These are phyloP conservation scores for Crotalus horridus DNA, from an alignment of 2,113 vertebrate species.

Conservation along the genomic window DNA sequence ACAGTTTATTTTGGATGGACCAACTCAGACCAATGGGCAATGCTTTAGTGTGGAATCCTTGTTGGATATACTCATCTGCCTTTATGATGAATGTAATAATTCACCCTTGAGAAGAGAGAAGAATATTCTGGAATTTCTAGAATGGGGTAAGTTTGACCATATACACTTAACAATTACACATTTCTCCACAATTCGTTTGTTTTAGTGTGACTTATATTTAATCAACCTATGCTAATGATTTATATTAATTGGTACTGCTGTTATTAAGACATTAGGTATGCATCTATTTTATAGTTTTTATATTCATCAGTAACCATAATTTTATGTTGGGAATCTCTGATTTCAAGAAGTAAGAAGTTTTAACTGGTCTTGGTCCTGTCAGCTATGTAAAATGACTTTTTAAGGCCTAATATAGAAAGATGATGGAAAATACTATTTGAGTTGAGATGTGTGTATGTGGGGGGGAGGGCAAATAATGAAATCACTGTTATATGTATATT, in stretches of 20 bases:
- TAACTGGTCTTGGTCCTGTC: background rate
- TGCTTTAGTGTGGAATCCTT: slow-evolving; percentile 94
- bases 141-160: slow-evolving; percentile 87
- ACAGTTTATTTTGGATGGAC: slow-evolving; percentile 93
- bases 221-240: slow-evolving; percentile 34
- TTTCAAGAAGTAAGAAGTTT: background rate
- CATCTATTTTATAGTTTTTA: slow-evolving; percentile 8
- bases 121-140: slow-evolving; percentile 92
- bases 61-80: slow-evolving; percentile 95
- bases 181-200: slow-evolving; percentile 35
- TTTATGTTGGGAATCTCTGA: background rate
- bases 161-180: slow-evolving; percentile 28
- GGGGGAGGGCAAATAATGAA: background rate
- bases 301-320: slow-evolving; percentile 17
- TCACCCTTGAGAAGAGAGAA: slow-evolving; percentile 95
- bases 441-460: background rate
- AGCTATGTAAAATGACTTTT: slow-evolving; percentile 24
- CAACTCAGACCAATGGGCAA: slow-evolving; percentile 83
- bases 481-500: slow-evolving; percentile 29
- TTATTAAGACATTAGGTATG: slow-evolving; percentile 5
- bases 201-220: slow-evolving; percentile 31
- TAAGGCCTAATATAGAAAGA: slow-evolving; percentile 38
- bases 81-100: slow-evolving; percentile 97
- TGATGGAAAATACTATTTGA: background rate
- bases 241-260: slow-evolving; percentile 10